These are phyloP conservation scores for Pogonus chalceus DNA, from an alignment of 1,140 invertebrate genomes.

Conservation along the genomic window DNA sequence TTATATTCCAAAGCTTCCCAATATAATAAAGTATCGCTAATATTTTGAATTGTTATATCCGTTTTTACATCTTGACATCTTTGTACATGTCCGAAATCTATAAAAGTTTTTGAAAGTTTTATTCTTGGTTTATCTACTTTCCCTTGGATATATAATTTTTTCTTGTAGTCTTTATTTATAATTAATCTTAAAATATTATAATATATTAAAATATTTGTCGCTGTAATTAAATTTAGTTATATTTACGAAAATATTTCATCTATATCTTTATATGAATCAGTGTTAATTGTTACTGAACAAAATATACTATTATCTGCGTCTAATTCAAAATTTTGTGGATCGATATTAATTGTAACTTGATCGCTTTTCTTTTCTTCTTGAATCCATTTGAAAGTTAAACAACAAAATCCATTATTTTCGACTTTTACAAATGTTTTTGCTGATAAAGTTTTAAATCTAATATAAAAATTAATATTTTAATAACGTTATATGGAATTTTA, in stretches of 20 bases:
- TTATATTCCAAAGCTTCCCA: neutral
- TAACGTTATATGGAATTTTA: no score
- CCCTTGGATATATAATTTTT: neutral
- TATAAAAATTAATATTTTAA: no score
- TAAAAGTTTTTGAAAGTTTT: neutral
- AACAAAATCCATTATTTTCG: no score
- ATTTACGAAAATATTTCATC: neutral
- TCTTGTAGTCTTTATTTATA: neutral
- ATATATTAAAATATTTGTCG: neutral
- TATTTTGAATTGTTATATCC: neutral
- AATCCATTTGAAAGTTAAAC: neutral
- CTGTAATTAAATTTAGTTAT: neutral
- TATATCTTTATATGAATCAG: neutral
- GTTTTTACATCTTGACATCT: neutral
- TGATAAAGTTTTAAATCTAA: no score
- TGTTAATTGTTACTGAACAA: neutral
- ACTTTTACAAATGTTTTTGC: no score
- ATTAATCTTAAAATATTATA: neutral
- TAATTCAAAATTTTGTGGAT: neutral
- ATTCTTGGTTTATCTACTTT: neutral
- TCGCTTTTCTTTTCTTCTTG: neutral
- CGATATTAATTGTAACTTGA: neutral
- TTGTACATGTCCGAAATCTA: neutral
- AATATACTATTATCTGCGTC: neutral
- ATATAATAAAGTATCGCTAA: neutral